Evolutionary conservation across 2,888 invertebrate species (phyloP), one percentile per base, ranked within the genome.

Genomic region (Plutella xylostella): DNA sequence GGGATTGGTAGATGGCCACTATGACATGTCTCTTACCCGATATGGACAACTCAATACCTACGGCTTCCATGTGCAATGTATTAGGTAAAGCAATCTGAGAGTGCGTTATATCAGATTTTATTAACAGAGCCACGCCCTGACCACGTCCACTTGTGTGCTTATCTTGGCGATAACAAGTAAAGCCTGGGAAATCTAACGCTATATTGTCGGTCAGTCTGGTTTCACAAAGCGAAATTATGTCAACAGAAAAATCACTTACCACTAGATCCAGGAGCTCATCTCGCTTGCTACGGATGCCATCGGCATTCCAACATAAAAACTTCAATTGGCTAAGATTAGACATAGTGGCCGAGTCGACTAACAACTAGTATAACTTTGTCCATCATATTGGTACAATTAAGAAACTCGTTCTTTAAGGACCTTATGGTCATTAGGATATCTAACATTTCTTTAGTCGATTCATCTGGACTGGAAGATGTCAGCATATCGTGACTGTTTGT

Each of bases 1-100:
- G 48, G 1, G 48, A 48, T 25, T 48, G 48, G 19, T 46, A 46
- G 2, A 41, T 22, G 9, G 48, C 46, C 21, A 35, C n/a, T 7
- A 31, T n/a, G 4, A 31, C 14, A n/a, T 31, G 14, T 6, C 14
- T n/a, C n/a, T 12, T n/a, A 31, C n/a, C 31, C 4, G 31, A 31
- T 12, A n/a, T 31, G 25, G 37, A 9, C 4, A 20, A n/a, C n/a
- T n/a, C n/a, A n/a, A n/a, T n/a, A n/a, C n/a, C n/a, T n/a, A n/a
- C n/a, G n/a, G n/a, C n/a, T n/a, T n/a, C n/a, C n/a, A n/a, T n/a
- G n/a, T n/a, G n/a, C n/a, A n/a, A n/a, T n/a, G n/a, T n/a, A n/a
- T n/a, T n/a, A n/a, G n/a, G n/a, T n/a, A n/a, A n/a, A n/a, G n/a
- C n/a, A n/a, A n/a, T n/a, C n/a, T n/a, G n/a, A n/a, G n/a, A n/a